A percentile compares a stretch with the other conserved stretches of the same genome.
phyloP scores from a whole-genome alignment of 1,140 invertebrate genomes.

The Drosophila ogumai region DNA sequence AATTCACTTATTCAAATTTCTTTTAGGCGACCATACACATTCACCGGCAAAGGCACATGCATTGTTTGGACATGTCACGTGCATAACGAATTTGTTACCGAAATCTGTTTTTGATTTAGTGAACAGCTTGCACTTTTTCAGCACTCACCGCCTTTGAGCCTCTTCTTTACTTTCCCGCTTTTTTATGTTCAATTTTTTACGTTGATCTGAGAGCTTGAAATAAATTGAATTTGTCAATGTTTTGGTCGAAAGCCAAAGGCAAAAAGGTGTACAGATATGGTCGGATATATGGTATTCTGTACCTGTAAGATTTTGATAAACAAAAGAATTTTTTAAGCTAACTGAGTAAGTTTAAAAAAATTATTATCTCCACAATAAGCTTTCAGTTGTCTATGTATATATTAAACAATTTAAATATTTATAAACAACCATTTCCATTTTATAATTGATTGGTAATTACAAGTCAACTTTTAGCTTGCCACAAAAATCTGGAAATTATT shows the following conservation, averaged over 20 bases:
- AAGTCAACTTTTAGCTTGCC: not conserved
- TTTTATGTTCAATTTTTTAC: constrained; percentile 34
- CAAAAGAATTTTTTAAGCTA: not conserved
- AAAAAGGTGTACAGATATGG: constrained; percentile 43
- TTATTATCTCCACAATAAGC: no score
- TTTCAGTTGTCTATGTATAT: not conserved
- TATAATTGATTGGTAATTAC: not conserved
- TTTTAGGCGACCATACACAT: constrained; percentile 56
- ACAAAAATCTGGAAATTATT: no score
- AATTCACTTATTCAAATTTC: constrained; percentile 84
- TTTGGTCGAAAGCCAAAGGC: constrained; percentile 10
- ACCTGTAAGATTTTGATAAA: not conserved
- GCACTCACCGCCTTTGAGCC: constrained; percentile 1
- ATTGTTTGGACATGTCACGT: constrained; percentile 79
- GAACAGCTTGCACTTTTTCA: constrained; percentile 77
- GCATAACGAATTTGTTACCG: constrained; percentile 81
- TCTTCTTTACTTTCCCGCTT: constrained; percentile 1
- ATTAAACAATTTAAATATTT: not conserved
- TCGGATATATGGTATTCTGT: no score
- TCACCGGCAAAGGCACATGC: constrained; percentile 26
- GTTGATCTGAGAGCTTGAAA: constrained; percentile 59
- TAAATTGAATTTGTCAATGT: constrained; percentile 72
- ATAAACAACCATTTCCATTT: not conserved
- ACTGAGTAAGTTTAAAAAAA: not conserved
- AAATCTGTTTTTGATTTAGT: constrained; percentile 84